These are phyloP conservation scores for Streblospio benedicti DNA, from an alignment of 1,140 invertebrate genomes.

Conservation along the genomic window DNA sequence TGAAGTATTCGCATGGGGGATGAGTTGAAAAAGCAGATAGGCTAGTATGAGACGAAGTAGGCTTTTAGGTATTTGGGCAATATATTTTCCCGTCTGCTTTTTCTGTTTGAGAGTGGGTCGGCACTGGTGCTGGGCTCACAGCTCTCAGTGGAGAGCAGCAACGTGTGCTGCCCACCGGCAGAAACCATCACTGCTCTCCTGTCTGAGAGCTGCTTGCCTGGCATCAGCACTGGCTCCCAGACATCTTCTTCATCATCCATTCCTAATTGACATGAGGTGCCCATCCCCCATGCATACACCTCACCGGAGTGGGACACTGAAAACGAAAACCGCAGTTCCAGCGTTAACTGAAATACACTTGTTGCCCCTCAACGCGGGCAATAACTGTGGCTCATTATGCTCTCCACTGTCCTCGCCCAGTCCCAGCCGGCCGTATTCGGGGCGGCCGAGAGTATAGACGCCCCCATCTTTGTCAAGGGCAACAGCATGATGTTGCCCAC, in stretches of 20 bases:
- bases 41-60: no score
- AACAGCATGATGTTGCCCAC: no score
- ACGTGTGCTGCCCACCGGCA: constrained; percentile 17
- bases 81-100: no score
- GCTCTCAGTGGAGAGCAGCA: no score
- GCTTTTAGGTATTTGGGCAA: no score
- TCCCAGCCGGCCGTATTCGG: constrained; percentile 81
- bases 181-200: constrained; percentile 45
- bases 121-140: no score
- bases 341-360: constrained; percentile 10
- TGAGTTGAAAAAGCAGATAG: no score
- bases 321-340: constrained; percentile 13
- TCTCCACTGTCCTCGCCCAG: constrained; percentile 61
- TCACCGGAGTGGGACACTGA: constrained; percentile 11
- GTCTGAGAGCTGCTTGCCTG: constrained; percentile 58
- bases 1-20: no score
- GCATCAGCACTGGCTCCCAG: constrained; percentile 59
- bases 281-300: constrained; percentile 88
- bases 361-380: constrained; percentile 51
- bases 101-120: no score
- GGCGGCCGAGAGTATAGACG: constrained; percentile 70
- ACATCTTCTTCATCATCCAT: constrained; percentile 68
- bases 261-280: constrained; percentile 73
- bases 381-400: constrained; percentile 53
- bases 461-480: no score